Evolutionary conservation across 2,113 vertebrate genomes (phyloP), one percentile per base, ranked within the genome.

Genomic region (Larimichthys polyactis): DNA sequence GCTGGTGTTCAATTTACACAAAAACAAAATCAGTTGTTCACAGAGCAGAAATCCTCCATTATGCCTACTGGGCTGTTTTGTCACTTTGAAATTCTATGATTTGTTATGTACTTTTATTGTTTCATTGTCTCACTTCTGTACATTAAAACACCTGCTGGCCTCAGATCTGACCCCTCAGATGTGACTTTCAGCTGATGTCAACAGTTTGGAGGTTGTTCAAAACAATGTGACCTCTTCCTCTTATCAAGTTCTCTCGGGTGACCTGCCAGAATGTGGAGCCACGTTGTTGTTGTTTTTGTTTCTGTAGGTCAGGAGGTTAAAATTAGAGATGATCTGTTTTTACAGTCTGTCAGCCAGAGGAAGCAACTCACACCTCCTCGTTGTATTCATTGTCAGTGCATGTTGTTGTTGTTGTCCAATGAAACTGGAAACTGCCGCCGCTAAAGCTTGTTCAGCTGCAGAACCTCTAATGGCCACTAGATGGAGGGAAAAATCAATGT

Each of bases 201-300:
- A 22, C 36, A 48, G 48, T 57, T 82, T 80, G 67, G 63, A 75
- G 49, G 78, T 71, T 10, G 20, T 71, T 83, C 54, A 66, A 51
- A 22, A 9, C 71, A 60, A 16, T 2, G 74, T 74, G 79, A 79
- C 75, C 57, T 69, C 60, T 11, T 24, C 49, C 40, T 58, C 29
- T 80, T 76, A 57, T 59, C 81, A 19, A 63, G 19, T 48, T 55
- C 68, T 54, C 24, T 54, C 24, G 0, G 19, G 55, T 76, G 43
- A 76, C 71, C 81, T 62, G 73, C 29, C 81, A 78, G 74, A 81
- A 84, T 62, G 22, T 60, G 32, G 4, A 44, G 59, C 60, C 73
- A 22, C 6, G 20, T 19, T 36, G 44, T 32, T 54, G 71, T 71
- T 49, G 71, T 71, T 49, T 59, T 66, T 59, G 11, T 32, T 55